Conservation (phyloP, 2,888 invertebrate genomes). For the Phlogophora meticulosa region DNA sequence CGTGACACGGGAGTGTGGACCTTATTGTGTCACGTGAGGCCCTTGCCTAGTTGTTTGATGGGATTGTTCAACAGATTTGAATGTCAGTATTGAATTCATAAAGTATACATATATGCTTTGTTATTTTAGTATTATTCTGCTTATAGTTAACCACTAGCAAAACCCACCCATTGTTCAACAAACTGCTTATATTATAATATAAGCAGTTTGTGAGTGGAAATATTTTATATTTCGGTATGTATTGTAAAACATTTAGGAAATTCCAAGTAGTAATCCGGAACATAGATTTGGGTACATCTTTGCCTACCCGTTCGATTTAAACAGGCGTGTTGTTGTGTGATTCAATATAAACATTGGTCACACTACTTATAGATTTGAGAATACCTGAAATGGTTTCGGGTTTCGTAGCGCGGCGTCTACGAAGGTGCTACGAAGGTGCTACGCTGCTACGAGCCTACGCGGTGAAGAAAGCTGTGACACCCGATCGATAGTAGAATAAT, state of each 20-base stretch:
- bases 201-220: background rate
- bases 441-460: constrained; percentile 51
- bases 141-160: background rate
- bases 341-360: background rate
- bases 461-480: background rate
- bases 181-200: too few relatives aligned
- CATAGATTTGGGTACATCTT: background rate
- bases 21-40: constrained; percentile 27
- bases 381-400: constrained; percentile 5
- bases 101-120: constrained; percentile 20
- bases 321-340: background rate
- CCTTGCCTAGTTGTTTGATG: constrained; percentile 20
- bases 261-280: background rate
- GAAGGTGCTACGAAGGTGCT: constrained; percentile 66
- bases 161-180: background rate
- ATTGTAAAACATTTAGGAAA: background rate
- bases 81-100: constrained; percentile 22
- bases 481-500: constrained; percentile 5
- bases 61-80: constrained; percentile 29
- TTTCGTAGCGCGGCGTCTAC: constrained; percentile 65
- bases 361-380: background rate
- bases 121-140: constrained; percentile 21
- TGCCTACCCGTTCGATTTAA: background rate
- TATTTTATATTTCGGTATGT: background rate
- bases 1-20: constrained; percentile 18